These are phyloP conservation scores for Nomia melanderi DNA, from an alignment of 1,140 invertebrate genomes.

Conservation along the genomic window DNA sequence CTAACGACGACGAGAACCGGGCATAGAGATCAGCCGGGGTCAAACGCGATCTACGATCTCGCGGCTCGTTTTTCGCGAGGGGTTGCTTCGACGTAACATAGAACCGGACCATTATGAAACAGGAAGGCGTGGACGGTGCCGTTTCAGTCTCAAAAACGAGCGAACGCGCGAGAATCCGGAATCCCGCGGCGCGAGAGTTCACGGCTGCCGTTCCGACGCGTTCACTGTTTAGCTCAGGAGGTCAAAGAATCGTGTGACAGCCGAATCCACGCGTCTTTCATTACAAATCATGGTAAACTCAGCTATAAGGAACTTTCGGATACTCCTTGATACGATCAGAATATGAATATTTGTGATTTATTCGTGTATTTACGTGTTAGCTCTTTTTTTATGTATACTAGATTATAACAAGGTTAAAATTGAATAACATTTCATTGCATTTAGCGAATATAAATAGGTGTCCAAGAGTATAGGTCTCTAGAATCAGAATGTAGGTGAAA, in stretches of 20 bases:
- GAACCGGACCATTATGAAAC: background rate
- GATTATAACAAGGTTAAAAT: too few species aligned
- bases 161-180: background rate
- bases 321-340: too few species aligned
- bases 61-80: background rate
- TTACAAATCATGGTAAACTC: background rate
- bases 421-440: too few species aligned
- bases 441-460: too few species aligned
- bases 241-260: background rate
- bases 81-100: background rate
- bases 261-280: background rate
- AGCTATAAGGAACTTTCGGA: background rate
- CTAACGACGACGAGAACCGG: background rate
- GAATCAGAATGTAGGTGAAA: too few species aligned
- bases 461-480: too few species aligned
- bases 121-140: background rate
- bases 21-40: background rate
- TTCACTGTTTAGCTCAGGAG: background rate
- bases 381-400: too few species aligned
- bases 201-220: background rate
- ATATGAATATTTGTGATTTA: too few species aligned
- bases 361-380: too few species aligned
- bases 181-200: background rate
- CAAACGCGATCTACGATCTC: background rate
- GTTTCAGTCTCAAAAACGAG: background rate